phyloP scores from a whole-genome alignment of 1,140 invertebrate species.

The Antheraea pernyi region DNA sequence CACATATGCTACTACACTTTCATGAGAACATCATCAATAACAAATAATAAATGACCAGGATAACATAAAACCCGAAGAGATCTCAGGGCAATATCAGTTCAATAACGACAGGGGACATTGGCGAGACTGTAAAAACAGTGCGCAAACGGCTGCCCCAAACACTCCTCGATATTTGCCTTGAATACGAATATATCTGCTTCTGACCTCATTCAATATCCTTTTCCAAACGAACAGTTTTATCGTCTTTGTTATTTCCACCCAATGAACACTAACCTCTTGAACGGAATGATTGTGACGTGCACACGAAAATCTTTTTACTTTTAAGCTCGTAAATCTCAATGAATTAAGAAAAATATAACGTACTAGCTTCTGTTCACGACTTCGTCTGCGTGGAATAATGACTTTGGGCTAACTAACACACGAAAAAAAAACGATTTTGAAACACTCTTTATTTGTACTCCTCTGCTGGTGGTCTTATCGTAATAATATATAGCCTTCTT shows the following conservation, averaged over 20 bases:
- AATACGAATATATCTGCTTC: conserved; percentile 64
- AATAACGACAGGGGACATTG: conserved; percentile 37
- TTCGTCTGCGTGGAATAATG: no score
- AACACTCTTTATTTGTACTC: no score
- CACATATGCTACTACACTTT: no score
- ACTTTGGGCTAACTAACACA: no score
- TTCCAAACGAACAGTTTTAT: conserved; percentile 74
- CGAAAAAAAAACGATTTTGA: no score
- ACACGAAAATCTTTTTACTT: conserved; percentile 39
- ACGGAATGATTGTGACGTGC: conserved; percentile 61
- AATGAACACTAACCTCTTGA: conserved; percentile 69
- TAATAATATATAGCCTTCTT: no score
- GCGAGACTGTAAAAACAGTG: conserved; percentile 45
- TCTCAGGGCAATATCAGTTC: conserved; percentile 26
- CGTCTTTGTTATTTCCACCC: conserved; percentile 75
- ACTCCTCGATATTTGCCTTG: conserved; percentile 59
- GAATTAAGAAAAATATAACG: no score
- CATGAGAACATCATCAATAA: background rate
- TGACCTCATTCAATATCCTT: conserved; percentile 74
- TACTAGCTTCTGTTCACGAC: no score
- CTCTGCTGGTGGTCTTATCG: no score
- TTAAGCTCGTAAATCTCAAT: conserved; percentile 37
- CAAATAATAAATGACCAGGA: conserved; percentile 16
- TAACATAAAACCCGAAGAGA: conserved; percentile 18
- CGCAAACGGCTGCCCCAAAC: conserved; percentile 52